Base-by-base conservation (phyloP, 2,888 invertebrate genomes). In the Sinodicranocentrus sp. region DNA sequence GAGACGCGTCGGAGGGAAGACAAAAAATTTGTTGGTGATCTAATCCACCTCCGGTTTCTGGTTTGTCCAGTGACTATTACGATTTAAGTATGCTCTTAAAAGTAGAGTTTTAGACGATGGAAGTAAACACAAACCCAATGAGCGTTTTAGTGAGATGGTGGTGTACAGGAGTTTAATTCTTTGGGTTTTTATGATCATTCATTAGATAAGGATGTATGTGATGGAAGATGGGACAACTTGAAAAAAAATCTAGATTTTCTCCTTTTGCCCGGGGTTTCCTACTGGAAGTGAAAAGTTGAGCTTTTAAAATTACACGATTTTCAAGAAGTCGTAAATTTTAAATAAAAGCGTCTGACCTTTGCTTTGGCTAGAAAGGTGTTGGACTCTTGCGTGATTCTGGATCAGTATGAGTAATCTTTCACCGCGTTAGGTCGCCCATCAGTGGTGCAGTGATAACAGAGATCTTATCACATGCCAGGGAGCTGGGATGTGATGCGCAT, bases 151-250 rank as follows among this genome's bases (percentile, higher is more conserved):
- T 15, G 28, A 25, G 17, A 48, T n/a, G n/a, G 10, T 48, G 68
- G 28, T 73, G 57, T 57, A 82, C 82, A 82, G 82, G 68, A 82
- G 82, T 82, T 82, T 82, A 82, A 82, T 82, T 82, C 75, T 82
- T 75, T 73, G 82, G 82, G 82, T n/a, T 82, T 82, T 82, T 82
- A 82, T 75, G 82, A 82, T 82, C 68, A n/a, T n/a, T n/a, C n/a
- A 44, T 39, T 75, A 82, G 82, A 82, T 82, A 82, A 82, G 82
- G 54, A 73, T 67, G 61, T 79, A n/a, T 59, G 79, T 61, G 19
- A n/a, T 52, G 54, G 13, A 33, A 33, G 21, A 21, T 65, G 2
- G 65, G 21, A 15, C 3, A 33, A 33, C 21, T 8, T 65, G 33
- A 19, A n/a, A 28, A 65, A 73, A 73, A 82, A 82, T 75, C 82